Evolutionary conservation across 1,140 invertebrate species (phyloP), one percentile per base, ranked within the genome.

Genomic region (Papilio glaucus): DNA sequence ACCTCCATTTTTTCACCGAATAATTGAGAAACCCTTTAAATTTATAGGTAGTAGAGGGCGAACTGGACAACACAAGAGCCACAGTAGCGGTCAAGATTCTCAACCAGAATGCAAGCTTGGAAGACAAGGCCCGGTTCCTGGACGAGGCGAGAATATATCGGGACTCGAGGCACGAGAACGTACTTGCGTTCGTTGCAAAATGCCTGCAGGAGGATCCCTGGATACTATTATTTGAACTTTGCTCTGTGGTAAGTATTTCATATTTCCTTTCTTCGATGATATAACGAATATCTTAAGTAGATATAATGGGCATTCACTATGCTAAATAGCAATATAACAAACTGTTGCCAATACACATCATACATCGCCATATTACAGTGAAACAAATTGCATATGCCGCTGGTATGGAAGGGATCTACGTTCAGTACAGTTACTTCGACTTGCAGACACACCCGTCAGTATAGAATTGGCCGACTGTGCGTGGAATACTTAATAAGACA

Each of bases 111-210:
- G 95, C 95, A 0, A 94, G 92, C 24, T 85, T 94, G 10, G 89
- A 93, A 26, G 96, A 96, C 77, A 95, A 96, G 83, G 94, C 94
- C 71, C 93, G 94, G 45, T 97, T 96, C 81, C 87, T 96, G 10
- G 94, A 96, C 76, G 96, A 97, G 81, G 94, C 94, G 1, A 87
- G 89, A 42, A 88, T 95, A 9, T 96, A 95, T 84, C 93, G 95
- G 49, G 94, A 95, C 86, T 85, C 94, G 29, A 85, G 86, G 24
- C 95, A 95, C 81, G 94, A 94, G 26, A 95, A 95, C 78, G 79
- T 96, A 4, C 80, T 95, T 24, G 85, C 89, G 13, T 92, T 95
- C 24, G 69, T 95, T 3, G 94, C 86, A 13, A 89, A 88, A 70
- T 88, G 85, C 33, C 88, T 96, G 15, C 93, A 95, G 67, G 94